Conservation (phyloP, 2,888 invertebrate genomes). For the Sceliomorpha sp. region DNA sequence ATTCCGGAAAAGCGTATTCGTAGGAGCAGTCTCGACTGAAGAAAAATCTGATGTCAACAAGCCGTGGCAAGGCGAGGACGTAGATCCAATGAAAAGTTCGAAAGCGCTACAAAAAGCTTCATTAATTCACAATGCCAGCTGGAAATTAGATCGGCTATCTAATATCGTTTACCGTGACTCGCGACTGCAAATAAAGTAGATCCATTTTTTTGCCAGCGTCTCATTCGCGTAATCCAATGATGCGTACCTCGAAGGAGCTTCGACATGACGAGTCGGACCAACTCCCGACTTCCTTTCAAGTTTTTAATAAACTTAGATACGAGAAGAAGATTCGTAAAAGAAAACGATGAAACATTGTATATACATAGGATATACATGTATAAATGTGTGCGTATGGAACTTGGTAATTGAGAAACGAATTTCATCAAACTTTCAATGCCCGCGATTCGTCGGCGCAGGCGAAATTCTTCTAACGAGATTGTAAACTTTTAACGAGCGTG, state of each 20-base stretch:
- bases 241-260: too few relatives aligned
- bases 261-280: too few relatives aligned
- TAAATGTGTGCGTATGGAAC: too few relatives aligned
- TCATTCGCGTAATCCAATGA: slow-evolving; percentile 2
- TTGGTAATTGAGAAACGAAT: slow-evolving; percentile 2
- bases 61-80: too few relatives aligned
- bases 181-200: slow-evolving; percentile 10
- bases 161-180: slow-evolving; percentile 21
- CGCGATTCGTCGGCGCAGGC: slow-evolving; percentile 2
- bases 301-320: too few relatives aligned
- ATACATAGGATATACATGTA: too few relatives aligned
- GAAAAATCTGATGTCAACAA: slow-evolving; percentile 7
- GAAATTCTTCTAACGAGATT: too few relatives aligned
- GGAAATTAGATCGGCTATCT: slow-evolving; percentile 19
- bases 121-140: slow-evolving; percentile 30
- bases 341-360: too few relatives aligned
- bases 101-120: slow-evolving; percentile 20
- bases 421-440: slow-evolving; percentile 20
- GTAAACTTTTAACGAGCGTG: too few relatives aligned
- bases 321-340: too few relatives aligned
- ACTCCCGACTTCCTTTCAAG: too few relatives aligned
- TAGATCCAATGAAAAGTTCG: background rate
- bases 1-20: slow-evolving; percentile 3
- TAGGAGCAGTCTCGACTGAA: background rate
- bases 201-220: slow-evolving; percentile 1